Base-by-base conservation (phyloP, 2,888 invertebrate species). In the Diaprepes abbreviatus region DNA sequence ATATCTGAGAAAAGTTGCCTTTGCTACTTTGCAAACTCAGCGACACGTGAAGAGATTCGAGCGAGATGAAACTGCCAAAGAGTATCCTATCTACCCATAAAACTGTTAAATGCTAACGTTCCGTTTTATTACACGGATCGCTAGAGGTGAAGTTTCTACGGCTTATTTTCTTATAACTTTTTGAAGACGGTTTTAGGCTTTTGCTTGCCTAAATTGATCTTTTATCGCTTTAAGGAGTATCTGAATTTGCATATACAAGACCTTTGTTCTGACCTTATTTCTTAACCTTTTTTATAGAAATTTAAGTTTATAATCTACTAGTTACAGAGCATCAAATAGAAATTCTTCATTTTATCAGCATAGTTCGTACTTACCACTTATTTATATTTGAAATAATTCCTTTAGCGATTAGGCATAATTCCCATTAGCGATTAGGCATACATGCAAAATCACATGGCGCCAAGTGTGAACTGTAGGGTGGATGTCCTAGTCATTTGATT, bases 71-170 rank as follows among this genome's bases (percentile, higher is more conserved):
- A 64, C 69, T 69, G 64, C 64, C 62, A 59, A 69, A 71, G 76
- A 74, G 73, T 76, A 73, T 78, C 75, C 76, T 73, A 76, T 77
- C 77, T 74, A 74, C 75, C 79, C 77, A 79, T 79, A 80, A 80
- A 79, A 79, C 78, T 78, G 77, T 76, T 79, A 79, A 80, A 79
- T 77, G 78, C 74, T 76, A 78, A 79, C 79, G 78, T 79, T 79
- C 77, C 77, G 74, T 79, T 80, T 80, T 80, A 80, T 80, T 79
- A 78, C 78, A 76, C 75, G 77, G 75, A 76, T 76, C 78, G 74
- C 73, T 77, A 76, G 70, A 80, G 78, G 79, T 76, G 77, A 78
- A 77, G 77, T 79, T 79, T 77, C 77, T 78, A 75, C 74, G 78
- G 77, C 78, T 78, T 78, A 79, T 77, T 80, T 77, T 70, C 65